Evolutionary conservation across 2,797 vertebrate species (phyloP).

Genomic region (Luscinia luscinia): DNA sequence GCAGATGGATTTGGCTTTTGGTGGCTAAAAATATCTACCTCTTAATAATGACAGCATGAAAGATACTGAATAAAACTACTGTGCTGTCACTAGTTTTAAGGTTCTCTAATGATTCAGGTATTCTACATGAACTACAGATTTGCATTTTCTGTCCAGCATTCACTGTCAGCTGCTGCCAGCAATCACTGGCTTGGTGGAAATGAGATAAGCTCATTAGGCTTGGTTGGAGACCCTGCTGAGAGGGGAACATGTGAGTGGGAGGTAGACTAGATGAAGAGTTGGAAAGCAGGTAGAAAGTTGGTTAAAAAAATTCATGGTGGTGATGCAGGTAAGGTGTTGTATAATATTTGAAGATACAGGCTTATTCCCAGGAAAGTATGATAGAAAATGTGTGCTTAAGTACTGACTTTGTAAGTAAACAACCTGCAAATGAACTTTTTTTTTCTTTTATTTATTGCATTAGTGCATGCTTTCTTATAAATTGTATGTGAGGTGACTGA

Average conservation of each 20-base stretch:
- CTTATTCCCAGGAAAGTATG: background rate
- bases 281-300: slow-evolving; percentile 17
- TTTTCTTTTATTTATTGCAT: background rate
- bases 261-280: background rate
- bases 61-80: slow-evolving; percentile 69
- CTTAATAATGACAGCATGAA: slow-evolving; percentile 76
- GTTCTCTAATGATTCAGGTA: slow-evolving; percentile 71
- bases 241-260: background rate
- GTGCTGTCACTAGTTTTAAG: slow-evolving; percentile 69
- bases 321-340: background rate
- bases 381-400: background rate
- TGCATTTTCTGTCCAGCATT: slow-evolving; percentile 62
- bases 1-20: slow-evolving; percentile 80
- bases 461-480: background rate
- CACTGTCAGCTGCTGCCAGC: slow-evolving; percentile 53
- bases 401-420: background rate
- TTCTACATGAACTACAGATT: slow-evolving; percentile 62
- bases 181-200: slow-evolving; percentile 8
- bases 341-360: background rate
- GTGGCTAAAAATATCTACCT: slow-evolving; percentile 79
- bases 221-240: slow-evolving; percentile 21
- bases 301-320: background rate
- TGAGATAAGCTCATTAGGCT: slow-evolving; percentile 47
- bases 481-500: background rate
- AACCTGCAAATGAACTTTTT: background rate